A percentile compares a stretch with the other conserved stretches of the same genome.
These are phyloP conservation scores for Brachyptera putata DNA, from an alignment of 2,888 invertebrate species.

Conservation along the genomic window DNA sequence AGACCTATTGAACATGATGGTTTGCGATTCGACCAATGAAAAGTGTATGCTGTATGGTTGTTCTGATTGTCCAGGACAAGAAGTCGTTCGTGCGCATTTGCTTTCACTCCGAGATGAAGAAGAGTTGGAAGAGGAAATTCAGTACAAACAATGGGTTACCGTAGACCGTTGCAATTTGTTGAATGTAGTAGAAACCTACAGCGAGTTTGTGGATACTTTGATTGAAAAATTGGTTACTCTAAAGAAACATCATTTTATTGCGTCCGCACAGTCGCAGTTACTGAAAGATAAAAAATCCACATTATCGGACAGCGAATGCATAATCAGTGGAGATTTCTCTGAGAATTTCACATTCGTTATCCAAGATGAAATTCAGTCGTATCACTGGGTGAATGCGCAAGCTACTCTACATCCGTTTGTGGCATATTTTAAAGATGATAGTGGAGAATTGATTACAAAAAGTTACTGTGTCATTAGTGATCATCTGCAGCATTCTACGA, in stretches of 20 bases:
- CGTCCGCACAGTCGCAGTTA: background rate
- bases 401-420: background rate
- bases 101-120: background rate
- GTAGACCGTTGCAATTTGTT: background rate
- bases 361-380: background rate
- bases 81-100: background rate
- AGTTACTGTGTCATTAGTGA: background rate
- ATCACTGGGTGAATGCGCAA: background rate
- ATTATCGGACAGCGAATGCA: background rate
- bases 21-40: constrained; percentile 20
- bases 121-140: background rate
- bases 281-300: background rate
- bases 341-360: background rate
- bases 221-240: background rate
- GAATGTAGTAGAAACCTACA: background rate
- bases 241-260: background rate
- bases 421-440: background rate
- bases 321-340: background rate
- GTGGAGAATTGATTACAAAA: background rate
- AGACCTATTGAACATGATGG: constrained; percentile 12
- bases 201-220: background rate
- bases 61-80: background rate
- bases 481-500: background rate
- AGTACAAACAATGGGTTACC: background rate
- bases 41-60: constrained; percentile 14